A percentile compares a stretch with the other conserved stretches of the same genome.
Evolutionary conservation across 1,140 invertebrate species (phyloP).

Genomic region (Nymphalis io): DNA sequence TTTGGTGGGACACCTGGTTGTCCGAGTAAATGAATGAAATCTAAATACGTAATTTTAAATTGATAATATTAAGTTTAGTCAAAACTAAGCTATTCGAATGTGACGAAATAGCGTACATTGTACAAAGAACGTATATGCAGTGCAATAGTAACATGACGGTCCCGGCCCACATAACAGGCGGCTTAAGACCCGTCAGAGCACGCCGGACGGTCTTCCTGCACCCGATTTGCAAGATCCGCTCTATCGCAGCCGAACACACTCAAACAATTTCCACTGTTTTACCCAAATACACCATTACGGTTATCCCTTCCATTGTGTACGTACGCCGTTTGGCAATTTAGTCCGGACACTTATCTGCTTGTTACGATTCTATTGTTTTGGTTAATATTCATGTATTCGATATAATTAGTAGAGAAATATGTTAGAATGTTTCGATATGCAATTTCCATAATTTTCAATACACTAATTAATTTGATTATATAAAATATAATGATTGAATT

Average conservation of each 20-base stretch:
- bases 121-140: conserved; percentile 24
- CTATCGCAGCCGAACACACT: conserved; percentile 62
- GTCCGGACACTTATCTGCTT: conserved; percentile 8
- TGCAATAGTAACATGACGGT: conserved; percentile 36
- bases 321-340: conserved; percentile 26
- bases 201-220: conserved; percentile 45
- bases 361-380: conserved; percentile 19
- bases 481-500: background rate
- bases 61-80: background rate
- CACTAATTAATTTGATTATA: background rate
- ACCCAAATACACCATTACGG: conserved; percentile 38
- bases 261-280: conserved; percentile 57
- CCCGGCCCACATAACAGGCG: conserved; percentile 54
- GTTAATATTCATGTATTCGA: conserved; percentile 7
- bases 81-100: conserved; percentile 2
- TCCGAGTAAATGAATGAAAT: background rate
- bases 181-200: conserved; percentile 57
- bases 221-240: conserved; percentile 70
- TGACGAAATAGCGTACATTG: background rate
- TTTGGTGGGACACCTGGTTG: no score
- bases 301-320: conserved; percentile 32
- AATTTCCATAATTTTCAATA: no score
- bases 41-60: background rate
- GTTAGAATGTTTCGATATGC: no score
- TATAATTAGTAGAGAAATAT: background rate